A percentile compares a stretch with the other conserved stretches of the same genome.
Evolutionary conservation across 2,797 vertebrate species (phyloP).

Genomic region (Orientallactaga sibirica): DNA sequence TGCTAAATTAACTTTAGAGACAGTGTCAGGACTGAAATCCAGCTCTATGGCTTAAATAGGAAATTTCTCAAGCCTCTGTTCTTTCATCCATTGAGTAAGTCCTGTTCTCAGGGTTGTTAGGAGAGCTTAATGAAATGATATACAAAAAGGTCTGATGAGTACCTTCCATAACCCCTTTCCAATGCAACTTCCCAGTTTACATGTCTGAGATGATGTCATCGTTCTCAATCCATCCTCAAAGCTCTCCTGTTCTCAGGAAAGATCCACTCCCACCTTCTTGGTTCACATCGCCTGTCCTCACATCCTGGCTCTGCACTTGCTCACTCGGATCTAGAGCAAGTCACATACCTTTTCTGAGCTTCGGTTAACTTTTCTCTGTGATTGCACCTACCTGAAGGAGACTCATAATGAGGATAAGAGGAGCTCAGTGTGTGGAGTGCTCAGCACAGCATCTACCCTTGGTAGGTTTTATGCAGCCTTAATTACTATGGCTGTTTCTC

Average conservation of each 20-base stretch:
- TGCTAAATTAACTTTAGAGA: neutral
- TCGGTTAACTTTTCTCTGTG: neutral
- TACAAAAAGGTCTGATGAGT: neutral
- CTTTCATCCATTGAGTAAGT: neutral
- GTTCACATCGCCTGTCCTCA: neutral
- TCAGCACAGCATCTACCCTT: neutral
- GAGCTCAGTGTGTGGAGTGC: neutral
- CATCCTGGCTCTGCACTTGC: neutral
- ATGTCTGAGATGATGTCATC: neutral
- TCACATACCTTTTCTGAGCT: neutral
- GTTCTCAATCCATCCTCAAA: neutral
- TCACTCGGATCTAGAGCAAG: neutral
- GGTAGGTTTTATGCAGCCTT: neutral
- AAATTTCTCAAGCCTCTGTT: neutral
- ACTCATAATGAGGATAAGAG: neutral
- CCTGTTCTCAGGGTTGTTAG: neutral
- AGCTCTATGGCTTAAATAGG: neutral
- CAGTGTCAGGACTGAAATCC: neutral
- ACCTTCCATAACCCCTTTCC: neutral
- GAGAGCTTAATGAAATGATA: neutral
- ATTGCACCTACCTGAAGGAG: neutral
- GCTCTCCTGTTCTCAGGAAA: neutral
- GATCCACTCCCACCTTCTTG: neutral
- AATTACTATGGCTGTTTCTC: neutral
- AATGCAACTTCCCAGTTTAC: neutral